These are phyloP conservation scores for Sylvia borin DNA, from an alignment of 2,797 vertebrate genomes.

Conservation along the genomic window DNA sequence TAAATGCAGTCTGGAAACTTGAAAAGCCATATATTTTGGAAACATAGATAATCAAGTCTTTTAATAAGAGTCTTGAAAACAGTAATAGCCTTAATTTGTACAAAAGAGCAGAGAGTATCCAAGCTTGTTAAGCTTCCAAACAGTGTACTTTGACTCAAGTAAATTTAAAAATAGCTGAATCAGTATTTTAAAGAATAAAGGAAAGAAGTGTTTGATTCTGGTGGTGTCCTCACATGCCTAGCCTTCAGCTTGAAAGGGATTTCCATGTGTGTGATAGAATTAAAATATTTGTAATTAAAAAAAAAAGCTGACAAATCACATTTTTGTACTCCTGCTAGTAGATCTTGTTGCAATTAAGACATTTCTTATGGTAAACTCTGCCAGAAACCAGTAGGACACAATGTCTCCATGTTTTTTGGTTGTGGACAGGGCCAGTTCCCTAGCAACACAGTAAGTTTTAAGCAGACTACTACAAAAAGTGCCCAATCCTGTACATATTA, in stretches of 20 bases:
- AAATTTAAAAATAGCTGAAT: conserved; percentile 41
- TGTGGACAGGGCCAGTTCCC: background rate
- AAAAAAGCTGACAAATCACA: background rate
- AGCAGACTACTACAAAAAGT: conserved; percentile 15
- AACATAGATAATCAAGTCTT: background rate
- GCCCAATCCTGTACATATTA: background rate
- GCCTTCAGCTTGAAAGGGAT: conserved; percentile 10
- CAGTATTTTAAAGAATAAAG: background rate
- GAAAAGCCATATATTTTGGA: background rate
- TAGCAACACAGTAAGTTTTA: conserved; percentile 31
- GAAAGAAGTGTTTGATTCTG: background rate
- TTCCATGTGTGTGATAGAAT: conserved; percentile 18
- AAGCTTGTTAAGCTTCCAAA: conserved; percentile 18
- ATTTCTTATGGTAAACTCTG: conserved; percentile 11
- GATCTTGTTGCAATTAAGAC: conserved; percentile 4
- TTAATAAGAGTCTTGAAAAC: background rate
- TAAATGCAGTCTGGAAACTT: background rate
- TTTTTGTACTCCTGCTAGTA: background rate
- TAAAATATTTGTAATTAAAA: background rate
- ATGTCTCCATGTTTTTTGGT: background rate
- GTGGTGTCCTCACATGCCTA: background rate
- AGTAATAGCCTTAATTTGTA: background rate
- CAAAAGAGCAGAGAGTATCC: conserved; percentile 1
- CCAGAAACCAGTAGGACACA: conserved; percentile 25
- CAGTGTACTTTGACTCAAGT: background rate